Conservation (phyloP, 2,797 vertebrate genomes). For the Ptychobarbus kaznakovi region DNA sequence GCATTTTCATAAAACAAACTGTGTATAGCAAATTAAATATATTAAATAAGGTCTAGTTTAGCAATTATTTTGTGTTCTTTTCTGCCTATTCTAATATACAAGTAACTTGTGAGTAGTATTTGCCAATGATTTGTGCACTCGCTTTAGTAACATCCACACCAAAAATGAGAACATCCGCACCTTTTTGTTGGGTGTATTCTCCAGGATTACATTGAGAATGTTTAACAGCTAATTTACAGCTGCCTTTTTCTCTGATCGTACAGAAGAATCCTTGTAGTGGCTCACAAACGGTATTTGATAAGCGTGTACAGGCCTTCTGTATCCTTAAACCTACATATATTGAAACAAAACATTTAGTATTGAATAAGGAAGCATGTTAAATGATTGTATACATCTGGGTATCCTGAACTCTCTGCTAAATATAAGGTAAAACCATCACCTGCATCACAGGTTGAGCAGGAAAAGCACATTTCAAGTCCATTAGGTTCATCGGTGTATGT, state of each 20-base stretch:
- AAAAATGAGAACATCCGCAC: neutral
- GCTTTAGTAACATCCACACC: neutral
- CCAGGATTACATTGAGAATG: slow-evolving; percentile 16
- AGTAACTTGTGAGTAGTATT: neutral
- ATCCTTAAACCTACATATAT: neutral
- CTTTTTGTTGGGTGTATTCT: slow-evolving; percentile 14
- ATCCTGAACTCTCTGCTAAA: neutral
- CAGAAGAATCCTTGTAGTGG: neutral
- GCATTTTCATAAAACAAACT: neutral
- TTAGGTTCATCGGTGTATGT: slow-evolving; percentile 56
- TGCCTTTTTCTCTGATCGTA: neutral
- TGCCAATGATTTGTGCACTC: neutral
- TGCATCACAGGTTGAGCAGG: slow-evolving; percentile 57
- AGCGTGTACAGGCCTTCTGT: neutral
- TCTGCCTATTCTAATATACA: neutral
- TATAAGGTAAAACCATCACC: slow-evolving; percentile 51
- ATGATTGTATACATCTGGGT: neutral
- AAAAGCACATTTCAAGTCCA: slow-evolving; percentile 38
- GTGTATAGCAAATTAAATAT: neutral
- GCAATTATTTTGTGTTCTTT: neutral
- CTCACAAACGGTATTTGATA: neutral
- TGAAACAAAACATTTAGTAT: neutral
- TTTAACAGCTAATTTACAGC: slow-evolving; percentile 3
- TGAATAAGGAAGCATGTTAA: neutral
- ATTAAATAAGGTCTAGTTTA: neutral